These are phyloP conservation scores for Cynoglossus semilaevis DNA, from an alignment of 2,113 vertebrate genomes.

Conservation along the genomic window DNA sequence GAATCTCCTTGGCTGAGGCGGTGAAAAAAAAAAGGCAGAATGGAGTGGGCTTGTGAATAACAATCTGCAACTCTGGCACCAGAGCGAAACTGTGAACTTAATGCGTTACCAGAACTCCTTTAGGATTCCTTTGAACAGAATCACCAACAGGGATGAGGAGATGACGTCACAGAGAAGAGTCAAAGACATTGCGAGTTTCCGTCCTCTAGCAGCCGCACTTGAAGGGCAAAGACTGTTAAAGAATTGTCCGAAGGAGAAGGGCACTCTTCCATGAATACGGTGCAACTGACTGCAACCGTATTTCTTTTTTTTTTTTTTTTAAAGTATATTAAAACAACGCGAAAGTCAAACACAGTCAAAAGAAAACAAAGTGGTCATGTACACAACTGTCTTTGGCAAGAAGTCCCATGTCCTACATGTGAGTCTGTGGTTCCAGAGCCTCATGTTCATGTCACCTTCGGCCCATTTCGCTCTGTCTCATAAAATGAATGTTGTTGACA, in stretches of 20 bases:
- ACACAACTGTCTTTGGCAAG: slow-evolving; percentile 99
- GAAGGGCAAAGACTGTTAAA: slow-evolving; percentile 84
- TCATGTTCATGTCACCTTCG: slow-evolving; percentile 92
- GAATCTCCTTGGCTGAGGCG: slow-evolving; percentile 80
- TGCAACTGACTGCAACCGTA: slow-evolving; percentile 80
- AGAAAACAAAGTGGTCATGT: slow-evolving; percentile 80
- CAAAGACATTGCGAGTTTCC: slow-evolving; percentile 79
- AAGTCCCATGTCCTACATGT: slow-evolving; percentile 70
- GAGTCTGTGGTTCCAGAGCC: slow-evolving; percentile 55
- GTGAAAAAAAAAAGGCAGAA: slow-evolving; percentile 70
- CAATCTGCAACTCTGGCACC: slow-evolving; percentile 73
- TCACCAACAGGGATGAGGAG: slow-evolving; percentile 71
- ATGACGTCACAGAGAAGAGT: slow-evolving; percentile 79
- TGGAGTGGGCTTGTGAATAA: slow-evolving; percentile 71
- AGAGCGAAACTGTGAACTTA: slow-evolving; percentile 63
- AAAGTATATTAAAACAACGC: slow-evolving; percentile 62
- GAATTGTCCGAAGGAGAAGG: slow-evolving; percentile 73
- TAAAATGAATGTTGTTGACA: slow-evolving; percentile 95
- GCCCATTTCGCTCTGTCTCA: slow-evolving; percentile 99
- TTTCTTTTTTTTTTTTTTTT: slow-evolving; percentile 61
- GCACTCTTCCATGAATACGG: slow-evolving; percentile 80
- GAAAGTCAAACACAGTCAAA: slow-evolving; percentile 81
- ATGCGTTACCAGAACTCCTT: slow-evolving; percentile 66
- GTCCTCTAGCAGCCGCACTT: slow-evolving; percentile 81
- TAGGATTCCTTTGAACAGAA: slow-evolving; percentile 72